Evolutionary conservation across 2,113 vertebrate genomes (phyloP).

Genomic region (Raja brachyura): DNA sequence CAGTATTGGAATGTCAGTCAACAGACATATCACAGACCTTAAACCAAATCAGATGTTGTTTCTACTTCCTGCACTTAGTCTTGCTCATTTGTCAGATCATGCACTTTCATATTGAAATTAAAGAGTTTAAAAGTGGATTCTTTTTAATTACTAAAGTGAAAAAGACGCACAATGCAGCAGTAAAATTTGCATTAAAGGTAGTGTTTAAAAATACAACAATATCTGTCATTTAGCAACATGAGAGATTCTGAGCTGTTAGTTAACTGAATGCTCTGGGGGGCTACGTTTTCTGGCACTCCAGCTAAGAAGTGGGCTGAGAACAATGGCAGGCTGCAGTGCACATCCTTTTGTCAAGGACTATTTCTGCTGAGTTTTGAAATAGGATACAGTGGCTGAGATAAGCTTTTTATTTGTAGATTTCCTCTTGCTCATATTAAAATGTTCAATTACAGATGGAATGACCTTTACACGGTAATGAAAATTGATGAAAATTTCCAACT

Average conservation of each 20-base stretch:
- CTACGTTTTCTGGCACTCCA: not conserved
- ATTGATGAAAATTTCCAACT: no score
- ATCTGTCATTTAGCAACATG: not conserved
- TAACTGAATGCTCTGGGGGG: slow-evolving; percentile 7
- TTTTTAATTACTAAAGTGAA: not conserved
- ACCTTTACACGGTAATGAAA: no score
- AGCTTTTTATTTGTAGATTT: not conserved
- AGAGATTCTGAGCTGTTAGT: not conserved
- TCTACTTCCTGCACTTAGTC: not conserved
- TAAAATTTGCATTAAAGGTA: not conserved
- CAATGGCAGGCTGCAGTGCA: not conserved
- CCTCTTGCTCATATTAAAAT: not conserved
- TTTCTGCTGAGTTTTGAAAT: not conserved
- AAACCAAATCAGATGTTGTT: not conserved
- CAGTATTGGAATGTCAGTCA: not conserved
- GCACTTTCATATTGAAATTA: not conserved
- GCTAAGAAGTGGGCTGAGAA: not conserved
- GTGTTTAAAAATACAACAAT: not conserved
- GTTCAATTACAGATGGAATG: no score
- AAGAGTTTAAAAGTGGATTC: not conserved
- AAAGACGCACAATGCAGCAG: not conserved
- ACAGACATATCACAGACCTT: not conserved
- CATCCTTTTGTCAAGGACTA: not conserved
- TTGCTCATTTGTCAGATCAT: not conserved
- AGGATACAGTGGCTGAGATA: not conserved